Percentiles rank a stretch among this genome's conserved stretches.
Evolutionary conservation across 1,140 invertebrate species (phyloP).

Genomic region (Anoplophora glabripennis): DNA sequence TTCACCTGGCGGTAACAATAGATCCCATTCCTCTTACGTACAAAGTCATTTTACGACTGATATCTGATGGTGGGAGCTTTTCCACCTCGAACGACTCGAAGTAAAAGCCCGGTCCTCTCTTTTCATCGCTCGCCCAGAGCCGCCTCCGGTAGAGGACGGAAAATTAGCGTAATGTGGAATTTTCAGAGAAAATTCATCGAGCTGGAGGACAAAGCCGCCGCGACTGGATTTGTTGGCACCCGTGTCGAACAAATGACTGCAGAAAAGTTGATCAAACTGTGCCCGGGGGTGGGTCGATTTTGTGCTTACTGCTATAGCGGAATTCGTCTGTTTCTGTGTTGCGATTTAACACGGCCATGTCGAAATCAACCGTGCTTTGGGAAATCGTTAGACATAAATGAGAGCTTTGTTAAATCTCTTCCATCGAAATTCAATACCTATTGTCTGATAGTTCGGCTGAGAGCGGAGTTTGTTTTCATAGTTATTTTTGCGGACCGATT

Average conservation of each 20-base stretch:
- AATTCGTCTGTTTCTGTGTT: constrained; percentile 5
- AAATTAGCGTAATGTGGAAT: constrained; percentile 22
- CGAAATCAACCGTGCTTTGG: background rate
- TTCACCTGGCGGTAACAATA: constrained; percentile 10
- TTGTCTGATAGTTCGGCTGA: too few relatives aligned
- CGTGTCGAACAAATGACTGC: constrained; percentile 48
- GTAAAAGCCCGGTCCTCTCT: constrained; percentile 21
- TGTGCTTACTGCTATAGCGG: background rate
- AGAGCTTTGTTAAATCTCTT: background rate
- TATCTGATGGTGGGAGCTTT: constrained; percentile 13
- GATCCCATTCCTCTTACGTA: constrained; percentile 5
- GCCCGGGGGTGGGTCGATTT: constrained; percentile 37
- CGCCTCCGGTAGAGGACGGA: constrained; percentile 11
- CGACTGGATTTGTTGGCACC: constrained; percentile 47
- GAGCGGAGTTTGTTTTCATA: too few relatives aligned
- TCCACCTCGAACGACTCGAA: constrained; percentile 24
- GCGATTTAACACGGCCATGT: constrained; percentile 2
- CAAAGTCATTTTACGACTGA: constrained; percentile 3
- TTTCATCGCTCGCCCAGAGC: constrained; percentile 5
- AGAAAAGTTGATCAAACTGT: constrained; percentile 44
- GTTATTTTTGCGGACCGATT: too few relatives aligned
- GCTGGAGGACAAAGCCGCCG: constrained; percentile 36
- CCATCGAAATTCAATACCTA: too few relatives aligned
- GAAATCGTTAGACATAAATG: constrained; percentile 8
- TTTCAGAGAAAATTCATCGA: constrained; percentile 28